phyloP scores from a whole-genome alignment of 2,797 vertebrate species.

The Rhinoraja longicauda region DNA sequence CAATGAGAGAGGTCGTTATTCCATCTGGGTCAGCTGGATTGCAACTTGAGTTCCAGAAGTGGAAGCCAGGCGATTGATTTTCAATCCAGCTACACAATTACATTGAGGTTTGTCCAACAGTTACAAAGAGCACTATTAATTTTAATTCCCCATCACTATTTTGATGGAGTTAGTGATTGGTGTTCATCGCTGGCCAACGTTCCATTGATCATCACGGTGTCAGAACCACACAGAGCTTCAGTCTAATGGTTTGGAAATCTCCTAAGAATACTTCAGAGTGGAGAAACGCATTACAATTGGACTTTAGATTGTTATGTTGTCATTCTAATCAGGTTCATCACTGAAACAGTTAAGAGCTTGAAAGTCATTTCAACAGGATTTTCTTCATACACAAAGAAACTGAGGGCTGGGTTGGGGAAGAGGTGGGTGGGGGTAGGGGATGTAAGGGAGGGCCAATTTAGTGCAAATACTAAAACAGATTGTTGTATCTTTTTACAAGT shows the following conservation, averaged over 20 bases:
- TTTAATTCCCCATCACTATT: not conserved
- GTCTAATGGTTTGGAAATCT: not conserved
- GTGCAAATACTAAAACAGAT: conserved; percentile 5
- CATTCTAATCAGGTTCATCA: not conserved
- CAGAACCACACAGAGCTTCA: not conserved
- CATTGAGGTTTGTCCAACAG: not conserved
- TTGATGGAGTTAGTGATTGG: not conserved
- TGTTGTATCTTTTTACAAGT: conserved; percentile 32
- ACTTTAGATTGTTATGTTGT: not conserved
- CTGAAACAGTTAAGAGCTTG: not conserved
- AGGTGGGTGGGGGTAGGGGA: too few relatives aligned
- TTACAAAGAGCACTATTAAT: not conserved
- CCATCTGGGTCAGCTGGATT: not conserved
- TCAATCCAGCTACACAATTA: not conserved
- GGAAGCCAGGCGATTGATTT: not conserved
- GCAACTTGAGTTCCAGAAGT: not conserved
- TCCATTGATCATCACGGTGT: not conserved
- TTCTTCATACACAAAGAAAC: not conserved
- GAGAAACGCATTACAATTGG: not conserved
- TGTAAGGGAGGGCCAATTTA: not conserved
- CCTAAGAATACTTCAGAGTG: not conserved
- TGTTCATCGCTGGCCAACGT: not conserved
- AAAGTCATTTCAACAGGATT: conserved; percentile 15
- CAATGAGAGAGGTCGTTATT: not conserved
- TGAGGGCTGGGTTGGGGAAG: too few relatives aligned